Percentiles rank a stretch among this genome's conserved stretches.
Evolutionary conservation across 2,113 vertebrate genomes (phyloP).

Genomic region (Gopherus flavomarginatus): DNA sequence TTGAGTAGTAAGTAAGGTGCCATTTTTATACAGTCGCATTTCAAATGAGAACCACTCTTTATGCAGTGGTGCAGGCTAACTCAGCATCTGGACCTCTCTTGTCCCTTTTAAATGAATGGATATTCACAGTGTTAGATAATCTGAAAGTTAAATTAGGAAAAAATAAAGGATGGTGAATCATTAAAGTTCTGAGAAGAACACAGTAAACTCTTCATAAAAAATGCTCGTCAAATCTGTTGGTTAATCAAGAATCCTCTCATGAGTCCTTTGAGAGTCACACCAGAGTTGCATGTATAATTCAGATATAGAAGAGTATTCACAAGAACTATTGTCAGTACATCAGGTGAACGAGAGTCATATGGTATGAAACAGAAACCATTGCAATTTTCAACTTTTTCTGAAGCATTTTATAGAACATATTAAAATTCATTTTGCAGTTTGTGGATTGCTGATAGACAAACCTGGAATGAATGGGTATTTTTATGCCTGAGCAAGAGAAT

Average conservation of each 20-base stretch:
- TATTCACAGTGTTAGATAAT: not conserved
- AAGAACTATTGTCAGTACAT: not conserved
- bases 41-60: not conserved
- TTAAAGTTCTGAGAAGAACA: not conserved
- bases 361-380: not conserved
- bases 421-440: not conserved
- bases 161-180: not conserved
- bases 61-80: not conserved
- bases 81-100: not conserved
- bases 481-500: not conserved
- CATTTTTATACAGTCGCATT: not conserved
- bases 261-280: not conserved
- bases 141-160: not conserved
- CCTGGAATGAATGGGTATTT: not conserved
- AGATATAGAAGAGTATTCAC: not conserved
- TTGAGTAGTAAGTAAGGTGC: not conserved
- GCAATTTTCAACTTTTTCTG: not conserved
- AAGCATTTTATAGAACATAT: not conserved
- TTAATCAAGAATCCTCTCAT: not conserved
- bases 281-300: not conserved
- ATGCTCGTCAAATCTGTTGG: not conserved
- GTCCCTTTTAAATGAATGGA: not conserved
- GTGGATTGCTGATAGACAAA: not conserved
- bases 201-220: not conserved
- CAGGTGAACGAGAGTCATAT: not conserved